Conservation (phyloP, 2,797 vertebrate genomes). For the Poeciliopsis infans region DNA sequence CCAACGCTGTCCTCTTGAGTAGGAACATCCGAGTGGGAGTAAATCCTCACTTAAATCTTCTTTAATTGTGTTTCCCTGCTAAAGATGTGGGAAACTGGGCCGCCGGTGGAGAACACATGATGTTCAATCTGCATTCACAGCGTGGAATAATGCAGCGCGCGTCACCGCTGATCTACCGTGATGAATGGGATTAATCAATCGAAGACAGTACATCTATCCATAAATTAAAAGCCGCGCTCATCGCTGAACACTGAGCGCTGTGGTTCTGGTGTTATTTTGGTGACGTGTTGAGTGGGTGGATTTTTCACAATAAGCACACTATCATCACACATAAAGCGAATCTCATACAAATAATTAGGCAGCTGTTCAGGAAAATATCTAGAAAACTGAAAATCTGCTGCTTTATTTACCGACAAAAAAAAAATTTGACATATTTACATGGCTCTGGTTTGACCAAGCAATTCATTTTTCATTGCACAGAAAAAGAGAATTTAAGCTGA, state of each 20-base stretch:
- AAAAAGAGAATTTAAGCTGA: not conserved
- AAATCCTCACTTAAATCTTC: slow-evolving; percentile 45
- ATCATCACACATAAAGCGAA: slow-evolving; percentile 18
- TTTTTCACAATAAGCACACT: slow-evolving; percentile 32
- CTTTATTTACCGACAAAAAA: not conserved
- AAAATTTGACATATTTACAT: not conserved
- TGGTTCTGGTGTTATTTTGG: slow-evolving; percentile 65
- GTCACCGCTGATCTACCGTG: slow-evolving; percentile 72
- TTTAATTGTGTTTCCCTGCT: slow-evolving; percentile 50
- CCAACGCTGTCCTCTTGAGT: slow-evolving; percentile 25
- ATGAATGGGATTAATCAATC: slow-evolving; percentile 78
- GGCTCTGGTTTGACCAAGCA: not conserved
- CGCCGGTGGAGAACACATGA: slow-evolving; percentile 38
- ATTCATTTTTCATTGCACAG: not conserved
- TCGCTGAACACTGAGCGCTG: slow-evolving; percentile 22
- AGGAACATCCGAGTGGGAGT: slow-evolving; percentile 65
- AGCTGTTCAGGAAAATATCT: slow-evolving; percentile 3
- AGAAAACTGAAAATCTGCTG: not conserved
- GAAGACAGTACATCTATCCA: slow-evolving; percentile 58
- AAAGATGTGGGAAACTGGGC: slow-evolving; percentile 57
- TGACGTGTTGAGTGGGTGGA: slow-evolving; percentile 53
- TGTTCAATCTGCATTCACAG: slow-evolving; percentile 54
- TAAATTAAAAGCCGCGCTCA: slow-evolving; percentile 56
- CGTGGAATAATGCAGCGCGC: slow-evolving; percentile 71
- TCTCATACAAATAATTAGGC: slow-evolving; percentile 36